Base-by-base conservation (phyloP, 1,140 invertebrate species). In the Magallana gigas region DNA sequence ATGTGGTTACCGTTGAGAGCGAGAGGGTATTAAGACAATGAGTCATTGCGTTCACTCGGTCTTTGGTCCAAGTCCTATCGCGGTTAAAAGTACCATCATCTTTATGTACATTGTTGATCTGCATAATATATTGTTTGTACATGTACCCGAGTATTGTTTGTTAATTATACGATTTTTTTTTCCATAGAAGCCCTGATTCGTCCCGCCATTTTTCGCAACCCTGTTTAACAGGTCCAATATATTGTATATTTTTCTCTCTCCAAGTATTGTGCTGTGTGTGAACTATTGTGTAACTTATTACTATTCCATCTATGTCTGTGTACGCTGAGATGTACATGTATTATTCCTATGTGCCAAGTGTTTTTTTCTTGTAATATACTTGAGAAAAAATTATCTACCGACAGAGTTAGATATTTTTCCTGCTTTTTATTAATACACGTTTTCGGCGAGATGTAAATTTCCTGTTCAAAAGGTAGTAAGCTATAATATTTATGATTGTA, bases 291-390 rank as follows among this genome's bases (percentile, higher is more conserved):
- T 76, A 76, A 76, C 36, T 76, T 76, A 76, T 76, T 76, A 36
- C 12, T 36, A 29, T 76, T 36, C 29, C 12, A 36, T 76, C 29
- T 18, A 23, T 71, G 9, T 29, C 1, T 29, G 68, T 76, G 36
- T 76, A 76, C 68, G 36, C 23, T 76, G 12, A 29, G n/a, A 29
- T 76, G 68, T 76, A 76, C 36, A 76, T 76, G 68, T 76, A 36
- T 76, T 76, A 76, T 76, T 76, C 68, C 68, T 29, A 12, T 11
- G 68, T 76, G 68, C 68, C 68, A 76, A 76, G 23, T 76, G 23
- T 11, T 29, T 36, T 76, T 71, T 76, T 29, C 14, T 76, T 76
- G 36, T 48, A 48, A 48, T 48, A 48, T 76, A 76, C 36, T 76
- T 76, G 9, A 76, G 68, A 29, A 76, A 76, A 76, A 48, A 48